phyloP scores from a whole-genome alignment of 1,140 invertebrate species.

The Cyrtorhinus lividipennis region DNA sequence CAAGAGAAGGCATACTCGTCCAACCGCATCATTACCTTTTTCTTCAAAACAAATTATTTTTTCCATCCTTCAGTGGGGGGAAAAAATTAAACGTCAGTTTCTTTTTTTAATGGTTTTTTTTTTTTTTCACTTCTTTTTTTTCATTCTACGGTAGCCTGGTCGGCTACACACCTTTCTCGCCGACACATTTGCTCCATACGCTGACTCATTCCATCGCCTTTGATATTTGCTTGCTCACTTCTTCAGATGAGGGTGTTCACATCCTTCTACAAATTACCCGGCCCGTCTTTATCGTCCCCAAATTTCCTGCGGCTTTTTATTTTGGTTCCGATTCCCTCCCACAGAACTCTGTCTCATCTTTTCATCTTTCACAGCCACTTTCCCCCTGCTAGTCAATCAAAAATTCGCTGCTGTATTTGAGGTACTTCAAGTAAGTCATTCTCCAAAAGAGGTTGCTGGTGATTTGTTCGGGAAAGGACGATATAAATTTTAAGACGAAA shows the following conservation, averaged over 20 bases:
- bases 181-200: not conserved
- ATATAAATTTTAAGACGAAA: too few species aligned
- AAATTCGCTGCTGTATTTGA: too few species aligned
- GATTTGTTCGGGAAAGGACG: too few species aligned
- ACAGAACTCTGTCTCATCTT: too few species aligned
- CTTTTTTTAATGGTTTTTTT: not conserved
- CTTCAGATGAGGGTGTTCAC: constrained; percentile 9
- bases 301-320: too few species aligned
- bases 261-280: constrained; percentile 9
- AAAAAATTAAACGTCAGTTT: not conserved
- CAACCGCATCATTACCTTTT: not conserved
- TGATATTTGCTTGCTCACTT: constrained; percentile 9
- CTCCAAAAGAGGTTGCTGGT: too few species aligned
- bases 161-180: not conserved
- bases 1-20: not conserved
- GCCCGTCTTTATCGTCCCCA: not conserved
- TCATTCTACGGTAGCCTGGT: not conserved
- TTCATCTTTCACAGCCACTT: not conserved
- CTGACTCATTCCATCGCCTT: constrained; percentile 4
- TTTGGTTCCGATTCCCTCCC: too few species aligned
- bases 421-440: too few species aligned
- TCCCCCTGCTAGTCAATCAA: not conserved
- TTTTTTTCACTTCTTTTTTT: not conserved
- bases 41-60: not conserved
- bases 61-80: too few species aligned